Conservation (phyloP, 2,113 vertebrate genomes). For the Drymodes brunneopygia region DNA sequence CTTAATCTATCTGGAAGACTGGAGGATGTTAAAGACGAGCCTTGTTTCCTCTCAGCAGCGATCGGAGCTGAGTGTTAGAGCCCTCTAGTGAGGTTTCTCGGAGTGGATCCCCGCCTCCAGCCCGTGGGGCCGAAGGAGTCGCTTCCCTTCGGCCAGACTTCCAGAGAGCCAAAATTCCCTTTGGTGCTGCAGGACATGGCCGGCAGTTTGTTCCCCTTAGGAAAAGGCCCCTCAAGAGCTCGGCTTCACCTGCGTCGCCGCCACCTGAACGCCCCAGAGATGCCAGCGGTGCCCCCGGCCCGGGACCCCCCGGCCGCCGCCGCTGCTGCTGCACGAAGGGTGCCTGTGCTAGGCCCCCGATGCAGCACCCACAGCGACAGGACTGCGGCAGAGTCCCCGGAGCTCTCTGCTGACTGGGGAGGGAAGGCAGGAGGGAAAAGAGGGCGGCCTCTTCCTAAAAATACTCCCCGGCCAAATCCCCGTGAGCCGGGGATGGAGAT, state of each 20-base stretch:
- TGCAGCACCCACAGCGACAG: neutral
- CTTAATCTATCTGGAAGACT: neutral
- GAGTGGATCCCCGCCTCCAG: neutral
- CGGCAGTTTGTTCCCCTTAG: accelerated
- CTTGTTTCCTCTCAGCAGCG: neutral
- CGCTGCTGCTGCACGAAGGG: accelerated
- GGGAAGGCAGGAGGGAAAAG: neutral
- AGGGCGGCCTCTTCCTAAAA: neutral
- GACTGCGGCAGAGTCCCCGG: accelerated
- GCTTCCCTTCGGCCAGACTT: no score
- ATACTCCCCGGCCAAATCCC: neutral
- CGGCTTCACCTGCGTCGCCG: neutral
- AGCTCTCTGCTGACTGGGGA: neutral
- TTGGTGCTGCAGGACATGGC: accelerated
- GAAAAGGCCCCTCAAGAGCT: neutral
- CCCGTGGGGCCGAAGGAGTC: neutral
- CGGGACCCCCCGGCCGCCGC: neutral
- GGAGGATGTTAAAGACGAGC: neutral
- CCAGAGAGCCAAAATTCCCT: neutral
- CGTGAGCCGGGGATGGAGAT: neutral
- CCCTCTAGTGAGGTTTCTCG: conserved; percentile 40
- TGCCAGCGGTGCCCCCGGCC: no score
- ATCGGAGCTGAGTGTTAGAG: conserved; percentile 2
- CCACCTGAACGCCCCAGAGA: neutral
- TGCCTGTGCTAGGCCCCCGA: neutral